Evolutionary conservation across 2,888 invertebrate genomes (phyloP).

Genomic region (Lithophane semibrunnea): DNA sequence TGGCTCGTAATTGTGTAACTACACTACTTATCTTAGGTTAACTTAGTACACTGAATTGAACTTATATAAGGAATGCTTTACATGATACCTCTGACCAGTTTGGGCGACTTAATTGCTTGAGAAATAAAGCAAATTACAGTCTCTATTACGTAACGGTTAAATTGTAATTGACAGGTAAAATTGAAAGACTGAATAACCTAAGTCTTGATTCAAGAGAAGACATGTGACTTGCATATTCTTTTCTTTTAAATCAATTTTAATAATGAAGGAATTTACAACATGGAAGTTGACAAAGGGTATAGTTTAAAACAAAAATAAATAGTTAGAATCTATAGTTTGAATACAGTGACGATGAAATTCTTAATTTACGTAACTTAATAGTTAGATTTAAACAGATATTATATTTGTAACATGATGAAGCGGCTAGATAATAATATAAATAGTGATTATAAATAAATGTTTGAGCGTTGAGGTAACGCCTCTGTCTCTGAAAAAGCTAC

Average conservation of each 20-base stretch:
- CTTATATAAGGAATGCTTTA: constrained; percentile 30
- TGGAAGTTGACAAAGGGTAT: not conserved
- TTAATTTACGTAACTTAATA: not conserved
- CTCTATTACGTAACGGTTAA: constrained; percentile 47
- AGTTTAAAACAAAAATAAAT: not conserved
- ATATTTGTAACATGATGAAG: not conserved
- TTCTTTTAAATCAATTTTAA: constrained; percentile 4
- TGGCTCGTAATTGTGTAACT: not conserved
- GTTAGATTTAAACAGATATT: not conserved
- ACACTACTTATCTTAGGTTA: not conserved
- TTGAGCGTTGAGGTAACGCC: not conserved
- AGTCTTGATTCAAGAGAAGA: constrained; percentile 2
- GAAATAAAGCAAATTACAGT: constrained; percentile 49
- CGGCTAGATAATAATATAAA: not conserved
- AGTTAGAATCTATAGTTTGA: not conserved
- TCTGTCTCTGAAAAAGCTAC: not conserved
- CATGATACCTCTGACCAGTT: constrained; percentile 36
- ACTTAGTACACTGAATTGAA: not conserved
- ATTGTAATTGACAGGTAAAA: constrained; percentile 35
- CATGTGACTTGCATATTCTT: not conserved
- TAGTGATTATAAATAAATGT: not conserved
- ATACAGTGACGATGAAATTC: not conserved
- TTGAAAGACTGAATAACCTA: not conserved
- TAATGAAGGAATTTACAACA: not conserved
- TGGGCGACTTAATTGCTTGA: constrained; percentile 55